A percentile compares a stretch with the other conserved stretches of the same genome.
Evolutionary conservation across 2,113 vertebrate species (phyloP).

Genomic region (Gobio gobio): DNA sequence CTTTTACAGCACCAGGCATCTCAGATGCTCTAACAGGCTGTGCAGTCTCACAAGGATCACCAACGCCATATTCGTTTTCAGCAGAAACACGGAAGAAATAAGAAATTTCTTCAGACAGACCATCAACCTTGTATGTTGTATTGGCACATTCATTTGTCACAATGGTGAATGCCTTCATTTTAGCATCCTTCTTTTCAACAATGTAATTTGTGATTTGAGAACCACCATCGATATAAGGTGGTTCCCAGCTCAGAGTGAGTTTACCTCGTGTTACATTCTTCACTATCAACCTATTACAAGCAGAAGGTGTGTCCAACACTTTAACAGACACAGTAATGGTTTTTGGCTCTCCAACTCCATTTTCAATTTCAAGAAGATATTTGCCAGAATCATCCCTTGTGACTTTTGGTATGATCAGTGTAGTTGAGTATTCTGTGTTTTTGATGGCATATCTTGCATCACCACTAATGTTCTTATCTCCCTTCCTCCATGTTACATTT

Average conservation of each 20-base stretch:
- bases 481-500: constrained; percentile 92
- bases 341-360: constrained; percentile 93
- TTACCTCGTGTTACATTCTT: constrained; percentile 92
- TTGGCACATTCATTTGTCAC: constrained; percentile 86
- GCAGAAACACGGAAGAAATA: constrained; percentile 97
- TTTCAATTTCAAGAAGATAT: constrained; percentile 94
- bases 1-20: constrained; percentile 88
- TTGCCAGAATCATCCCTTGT: constrained; percentile 93
- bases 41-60: constrained; percentile 89
- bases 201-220: constrained; percentile 92
- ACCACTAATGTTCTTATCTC: constrained; percentile 85
- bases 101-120: constrained; percentile 86
- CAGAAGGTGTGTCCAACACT: constrained; percentile 91
- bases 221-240: constrained; percentile 91
- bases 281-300: constrained; percentile 89
- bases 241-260: constrained; percentile 92
- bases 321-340: constrained; percentile 88
- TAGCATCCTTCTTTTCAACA: constrained; percentile 93
- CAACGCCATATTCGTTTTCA: constrained; percentile 94
- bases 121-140: constrained; percentile 87
- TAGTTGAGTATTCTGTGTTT: constrained; percentile 90
- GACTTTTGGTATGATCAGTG: constrained; percentile 88
- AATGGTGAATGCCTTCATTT: constrained; percentile 89
- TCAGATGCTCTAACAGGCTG: constrained; percentile 93
- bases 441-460: constrained; percentile 89